Percentiles rank a stretch among this genome's conserved stretches.
Evolutionary conservation across 1,140 invertebrate genomes (phyloP).

Genomic region (Lepidurus arcticus): DNA sequence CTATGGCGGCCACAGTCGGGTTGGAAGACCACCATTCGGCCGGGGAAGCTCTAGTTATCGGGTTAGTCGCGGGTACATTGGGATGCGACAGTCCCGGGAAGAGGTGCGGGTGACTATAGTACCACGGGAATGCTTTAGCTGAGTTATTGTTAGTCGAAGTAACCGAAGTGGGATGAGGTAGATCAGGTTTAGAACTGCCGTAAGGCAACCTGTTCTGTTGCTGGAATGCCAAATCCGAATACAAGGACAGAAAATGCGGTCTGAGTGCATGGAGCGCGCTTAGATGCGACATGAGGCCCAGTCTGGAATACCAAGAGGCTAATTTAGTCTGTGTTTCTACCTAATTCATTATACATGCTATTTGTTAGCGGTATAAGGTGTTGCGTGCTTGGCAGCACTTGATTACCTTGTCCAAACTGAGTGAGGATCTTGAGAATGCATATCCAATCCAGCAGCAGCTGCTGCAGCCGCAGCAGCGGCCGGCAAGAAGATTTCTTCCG

Average conservation of each 20-base stretch:
- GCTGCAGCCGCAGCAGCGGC: background rate
- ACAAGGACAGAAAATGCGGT: background rate
- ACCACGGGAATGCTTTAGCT: background rate
- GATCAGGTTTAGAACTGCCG: background rate
- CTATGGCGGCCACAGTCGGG: background rate
- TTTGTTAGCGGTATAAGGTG: background rate
- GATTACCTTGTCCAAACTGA: conserved; percentile 11
- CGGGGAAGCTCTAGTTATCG: background rate
- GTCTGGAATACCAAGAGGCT: background rate
- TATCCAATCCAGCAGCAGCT: conserved; percentile 1
- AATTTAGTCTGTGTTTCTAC: background rate
- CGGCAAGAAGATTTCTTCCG: conserved; percentile 6
- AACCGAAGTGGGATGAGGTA: background rate
- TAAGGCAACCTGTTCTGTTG: conserved; percentile 15
- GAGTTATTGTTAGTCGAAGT: background rate
- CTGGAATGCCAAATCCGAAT: background rate
- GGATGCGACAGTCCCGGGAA: background rate
- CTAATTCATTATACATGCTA: background rate
- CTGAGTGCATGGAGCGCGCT: background rate
- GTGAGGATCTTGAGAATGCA: background rate
- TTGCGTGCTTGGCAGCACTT: background rate
- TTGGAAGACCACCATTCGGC: background rate
- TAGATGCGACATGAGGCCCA: conserved; percentile 3
- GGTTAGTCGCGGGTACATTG: background rate
- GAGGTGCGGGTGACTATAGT: background rate